A percentile compares a stretch with the other conserved stretches of the same genome.
Conservation (phyloP, 2,888 invertebrate genomes). For the Drosophila testacea region DNA sequence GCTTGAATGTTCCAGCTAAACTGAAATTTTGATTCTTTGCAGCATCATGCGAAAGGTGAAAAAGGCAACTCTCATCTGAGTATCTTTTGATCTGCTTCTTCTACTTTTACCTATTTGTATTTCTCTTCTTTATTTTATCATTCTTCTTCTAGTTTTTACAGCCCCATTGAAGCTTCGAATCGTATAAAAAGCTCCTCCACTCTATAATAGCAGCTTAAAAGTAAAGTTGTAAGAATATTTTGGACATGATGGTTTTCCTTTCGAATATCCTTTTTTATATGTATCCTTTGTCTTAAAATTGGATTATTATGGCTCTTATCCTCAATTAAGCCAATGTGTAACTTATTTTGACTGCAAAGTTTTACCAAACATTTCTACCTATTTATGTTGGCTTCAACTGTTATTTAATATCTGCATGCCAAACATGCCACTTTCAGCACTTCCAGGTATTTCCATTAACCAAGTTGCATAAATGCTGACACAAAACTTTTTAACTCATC, state of each 20-base stretch:
- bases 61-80: background rate
- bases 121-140: background rate
- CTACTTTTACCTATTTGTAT: background rate
- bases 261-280: too few species aligned
- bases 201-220: background rate
- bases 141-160: background rate
- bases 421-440: background rate
- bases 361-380: too few species aligned
- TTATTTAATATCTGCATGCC: slow-evolving; percentile 13
- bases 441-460: slow-evolving; percentile 10
- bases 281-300: too few species aligned
- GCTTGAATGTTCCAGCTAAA: slow-evolving; percentile 46
- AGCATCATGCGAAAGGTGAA: slow-evolving; percentile 17
- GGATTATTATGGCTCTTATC: too few species aligned
- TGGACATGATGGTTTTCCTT: background rate
- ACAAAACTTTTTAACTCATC: slow-evolving; percentile 3
- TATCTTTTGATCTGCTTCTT: background rate
- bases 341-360: background rate
- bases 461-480: slow-evolving; percentile 4
- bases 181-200: background rate
- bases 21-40: slow-evolving; percentile 44
- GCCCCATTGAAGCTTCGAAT: background rate
- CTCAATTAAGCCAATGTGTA: background rate
- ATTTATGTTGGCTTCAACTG: background rate
- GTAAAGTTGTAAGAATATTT: background rate